Conservation (phyloP, 1,140 invertebrate genomes). For the Sycophila sp. region DNA sequence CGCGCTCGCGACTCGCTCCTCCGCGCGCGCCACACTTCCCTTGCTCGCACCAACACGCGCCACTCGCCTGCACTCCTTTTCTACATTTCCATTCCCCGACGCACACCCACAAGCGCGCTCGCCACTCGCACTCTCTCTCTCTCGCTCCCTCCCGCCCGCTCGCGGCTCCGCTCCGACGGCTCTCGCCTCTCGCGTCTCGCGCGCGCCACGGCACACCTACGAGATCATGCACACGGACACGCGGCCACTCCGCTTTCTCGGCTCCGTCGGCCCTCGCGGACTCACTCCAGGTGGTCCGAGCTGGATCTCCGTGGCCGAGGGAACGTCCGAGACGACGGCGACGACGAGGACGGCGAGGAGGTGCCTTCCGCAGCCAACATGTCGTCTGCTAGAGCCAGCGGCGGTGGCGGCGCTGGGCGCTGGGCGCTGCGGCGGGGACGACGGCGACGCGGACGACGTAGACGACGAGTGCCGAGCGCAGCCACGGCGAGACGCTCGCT, state of each 20-base stretch:
- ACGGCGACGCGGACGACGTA: not conserved
- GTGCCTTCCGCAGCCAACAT: constrained; percentile 59
- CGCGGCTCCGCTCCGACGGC: too few species aligned
- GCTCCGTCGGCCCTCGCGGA: constrained; percentile 36
- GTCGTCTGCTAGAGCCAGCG: constrained; percentile 60
- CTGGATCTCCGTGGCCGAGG: constrained; percentile 54
- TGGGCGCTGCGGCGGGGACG: not conserved
- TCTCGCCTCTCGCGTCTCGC: too few species aligned
- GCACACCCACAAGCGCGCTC: not conserved
- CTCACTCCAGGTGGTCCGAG: constrained; percentile 56
- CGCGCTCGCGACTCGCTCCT: too few species aligned
- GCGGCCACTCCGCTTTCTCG: not conserved
- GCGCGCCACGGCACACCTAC: too few species aligned
- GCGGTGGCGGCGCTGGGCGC: too few species aligned
- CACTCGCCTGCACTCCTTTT: not conserved
- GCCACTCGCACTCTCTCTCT: not conserved
- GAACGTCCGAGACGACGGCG: constrained; percentile 47
- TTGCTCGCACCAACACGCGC: not conserved
- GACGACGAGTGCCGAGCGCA: not conserved
- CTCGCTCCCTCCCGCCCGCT: not conserved
- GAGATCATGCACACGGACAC: not conserved
- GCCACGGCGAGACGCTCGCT: not conserved
- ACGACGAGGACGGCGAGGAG: constrained; percentile 47
- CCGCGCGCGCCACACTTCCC: too few species aligned
- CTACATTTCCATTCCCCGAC: too few species aligned